Evolutionary conservation across 2,797 vertebrate genomes (phyloP).

Genomic region (Pangasius mekongensis): DNA sequence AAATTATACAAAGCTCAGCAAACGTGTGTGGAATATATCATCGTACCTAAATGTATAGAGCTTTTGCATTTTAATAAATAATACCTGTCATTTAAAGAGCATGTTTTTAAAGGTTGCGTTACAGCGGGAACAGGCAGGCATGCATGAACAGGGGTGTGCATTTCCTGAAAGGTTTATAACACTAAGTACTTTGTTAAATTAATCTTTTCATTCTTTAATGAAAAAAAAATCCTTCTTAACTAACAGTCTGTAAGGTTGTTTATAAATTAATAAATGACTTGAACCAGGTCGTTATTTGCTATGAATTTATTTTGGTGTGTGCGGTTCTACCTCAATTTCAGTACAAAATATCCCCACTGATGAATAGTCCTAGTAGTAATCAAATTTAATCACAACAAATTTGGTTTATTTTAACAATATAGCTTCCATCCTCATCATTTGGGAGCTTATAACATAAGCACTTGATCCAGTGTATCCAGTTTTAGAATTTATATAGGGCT

Average conservation of each 20-base stretch:
- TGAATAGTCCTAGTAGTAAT: neutral
- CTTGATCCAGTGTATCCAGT: neutral
- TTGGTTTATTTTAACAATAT: neutral
- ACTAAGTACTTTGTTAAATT: neutral
- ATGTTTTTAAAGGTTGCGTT: neutral
- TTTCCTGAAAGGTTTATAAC: neutral
- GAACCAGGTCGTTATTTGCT: neutral
- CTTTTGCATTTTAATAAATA: neutral
- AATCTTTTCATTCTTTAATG: neutral
- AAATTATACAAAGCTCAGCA: neutral
- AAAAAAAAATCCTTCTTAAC: neutral
- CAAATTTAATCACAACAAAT: neutral
- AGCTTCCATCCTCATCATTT: neutral
- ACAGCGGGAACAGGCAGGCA: neutral
- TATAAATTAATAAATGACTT: neutral
- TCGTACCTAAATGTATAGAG: neutral
- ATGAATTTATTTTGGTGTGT: neutral
- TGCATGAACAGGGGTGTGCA: neutral
- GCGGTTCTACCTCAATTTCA: neutral
- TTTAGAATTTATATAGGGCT: neutral
- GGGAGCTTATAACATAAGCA: neutral
- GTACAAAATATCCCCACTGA: neutral
- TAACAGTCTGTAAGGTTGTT: neutral
- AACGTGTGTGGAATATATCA: neutral
- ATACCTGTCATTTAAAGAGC: neutral